These are phyloP conservation scores for Siniperca obscura DNA, from an alignment of 2,797 vertebrate species.

Conservation along the genomic window DNA sequence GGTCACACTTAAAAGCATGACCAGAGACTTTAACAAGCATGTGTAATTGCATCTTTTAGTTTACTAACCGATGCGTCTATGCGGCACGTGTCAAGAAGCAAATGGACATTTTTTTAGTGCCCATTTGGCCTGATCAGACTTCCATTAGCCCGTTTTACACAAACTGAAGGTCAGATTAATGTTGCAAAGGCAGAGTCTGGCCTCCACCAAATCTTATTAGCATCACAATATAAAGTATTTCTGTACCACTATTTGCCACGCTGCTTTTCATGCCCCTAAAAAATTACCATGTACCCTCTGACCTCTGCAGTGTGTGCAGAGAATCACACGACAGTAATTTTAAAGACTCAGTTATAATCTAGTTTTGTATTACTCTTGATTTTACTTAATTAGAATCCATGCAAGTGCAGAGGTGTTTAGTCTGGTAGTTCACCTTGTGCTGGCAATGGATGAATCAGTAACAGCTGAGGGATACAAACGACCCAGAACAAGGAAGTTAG, in stretches of 20 bases:
- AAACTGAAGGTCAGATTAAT: background rate
- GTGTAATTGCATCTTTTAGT: background rate
- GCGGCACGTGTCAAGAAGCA: background rate
- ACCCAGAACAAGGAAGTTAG: background rate
- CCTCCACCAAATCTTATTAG: too few relatives aligned
- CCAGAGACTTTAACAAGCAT: background rate
- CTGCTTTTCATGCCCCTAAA: background rate
- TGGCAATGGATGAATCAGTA: constrained; percentile 4
- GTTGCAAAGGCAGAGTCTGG: background rate
- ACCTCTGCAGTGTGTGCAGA: background rate
- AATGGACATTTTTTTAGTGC: too few relatives aligned
- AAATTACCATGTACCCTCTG: background rate
- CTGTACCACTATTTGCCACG: background rate
- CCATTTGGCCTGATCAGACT: background rate
- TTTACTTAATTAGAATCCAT: background rate
- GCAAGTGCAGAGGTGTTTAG: background rate
- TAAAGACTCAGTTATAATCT: background rate
- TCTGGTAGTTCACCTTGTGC: background rate
- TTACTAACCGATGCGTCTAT: background rate
- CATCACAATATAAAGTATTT: too few relatives aligned
- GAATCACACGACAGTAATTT: background rate
- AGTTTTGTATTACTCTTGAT: background rate
- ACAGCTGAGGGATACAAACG: background rate
- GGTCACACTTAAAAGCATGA: background rate
- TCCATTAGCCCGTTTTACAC: too few relatives aligned